Base-by-base conservation (phyloP, 1,140 invertebrate species). In the Pseudomyrmex flavicornis region DNA sequence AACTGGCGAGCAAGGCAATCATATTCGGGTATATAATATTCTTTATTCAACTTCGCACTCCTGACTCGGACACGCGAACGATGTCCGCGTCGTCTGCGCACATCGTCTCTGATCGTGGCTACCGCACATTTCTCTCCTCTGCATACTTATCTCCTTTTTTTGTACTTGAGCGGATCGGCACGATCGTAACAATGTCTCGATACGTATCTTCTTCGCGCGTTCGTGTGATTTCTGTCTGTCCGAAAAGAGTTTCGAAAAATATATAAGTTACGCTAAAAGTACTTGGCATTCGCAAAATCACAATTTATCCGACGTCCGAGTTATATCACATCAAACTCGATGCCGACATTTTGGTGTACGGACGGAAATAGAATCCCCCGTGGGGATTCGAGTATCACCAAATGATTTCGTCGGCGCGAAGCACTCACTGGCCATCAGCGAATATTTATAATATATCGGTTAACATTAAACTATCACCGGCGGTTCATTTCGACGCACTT, bases 31-130 rank as follows among this genome's bases (percentile, higher is more conserved):
- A 89, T 72, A 90, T 56, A 85, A 61, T 89, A 89, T 82, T 87
- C 82, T 90, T 90, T 90, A 89, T 90, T 88, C 74, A 85, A 89
- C 54, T 74, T 85, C 59, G 82, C 85, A 74, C 82, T 77, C 26
- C 85, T 79, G 46, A 65, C 80, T 79, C 54, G 56, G 75, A 85
- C 76, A 69, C 22, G 48, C 66, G 15, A 80, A 70, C 66, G 62
- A 26, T 52, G 66, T 66, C 52, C 61, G 44, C 12, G 35, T 46
- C 56, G 72, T 61, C 50, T 44, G 65, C 76, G 65, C 9, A 52
- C 63, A 69, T 65, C 58, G 44, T 58, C 17, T 58, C 17, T 58
- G 48, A 70, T 62, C 63, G 46, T 50, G 35, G 56, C 74, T 44
- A 8, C 59, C 63, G 50, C 61, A 58, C 17, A 46, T 68, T 15